Percentiles rank a stretch among this genome's conserved stretches.
phyloP scores from a whole-genome alignment of 2,113 vertebrate species.

The Irena cyanogastra region DNA sequence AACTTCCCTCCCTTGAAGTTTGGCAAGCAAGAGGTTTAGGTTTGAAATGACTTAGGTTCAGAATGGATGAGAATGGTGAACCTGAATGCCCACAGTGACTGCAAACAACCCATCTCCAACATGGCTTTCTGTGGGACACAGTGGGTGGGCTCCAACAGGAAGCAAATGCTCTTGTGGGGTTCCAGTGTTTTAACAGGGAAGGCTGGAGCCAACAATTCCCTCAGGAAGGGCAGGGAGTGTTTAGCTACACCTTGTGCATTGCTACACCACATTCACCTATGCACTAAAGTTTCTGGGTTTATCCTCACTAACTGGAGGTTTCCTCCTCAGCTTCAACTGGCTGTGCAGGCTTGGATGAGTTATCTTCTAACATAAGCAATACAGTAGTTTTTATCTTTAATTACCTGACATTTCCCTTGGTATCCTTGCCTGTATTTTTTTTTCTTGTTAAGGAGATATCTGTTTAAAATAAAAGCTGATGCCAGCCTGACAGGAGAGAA shows the following conservation, averaged over 20 bases:
- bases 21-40: background rate
- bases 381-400: background rate
- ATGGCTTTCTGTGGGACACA: background rate
- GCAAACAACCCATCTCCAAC: background rate
- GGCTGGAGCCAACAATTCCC: background rate
- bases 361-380: background rate
- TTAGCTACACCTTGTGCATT: background rate
- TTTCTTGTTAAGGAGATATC: background rate
- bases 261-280: background rate
- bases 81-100: background rate
- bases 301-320: background rate
- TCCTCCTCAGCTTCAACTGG: background rate
- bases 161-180: background rate
- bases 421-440: background rate
- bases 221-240: background rate
- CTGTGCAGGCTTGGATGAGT: background rate
- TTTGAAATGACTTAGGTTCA: too few relatives aligned
- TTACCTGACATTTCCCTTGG: background rate
- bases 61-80: background rate
- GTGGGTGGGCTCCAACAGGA: background rate
- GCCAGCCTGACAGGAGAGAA: background rate
- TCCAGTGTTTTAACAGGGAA: background rate
- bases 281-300: background rate
- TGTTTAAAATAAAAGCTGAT: constrained; percentile 8
- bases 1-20: background rate